Conservation (phyloP, 2,113 vertebrate species). For the Coptodon rendalli region DNA sequence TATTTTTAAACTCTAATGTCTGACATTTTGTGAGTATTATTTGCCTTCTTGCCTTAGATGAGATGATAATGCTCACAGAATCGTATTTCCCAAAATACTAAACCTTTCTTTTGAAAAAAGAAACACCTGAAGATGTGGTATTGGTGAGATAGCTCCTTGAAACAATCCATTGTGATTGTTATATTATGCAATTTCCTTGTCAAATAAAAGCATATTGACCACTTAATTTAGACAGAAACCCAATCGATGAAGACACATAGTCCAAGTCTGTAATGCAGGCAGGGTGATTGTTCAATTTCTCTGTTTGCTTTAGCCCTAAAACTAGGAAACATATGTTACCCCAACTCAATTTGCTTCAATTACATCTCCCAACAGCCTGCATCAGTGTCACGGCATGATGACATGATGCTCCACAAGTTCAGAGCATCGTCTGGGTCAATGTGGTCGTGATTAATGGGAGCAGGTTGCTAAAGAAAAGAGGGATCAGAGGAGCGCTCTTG, state of each 20-base stretch:
- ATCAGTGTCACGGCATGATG: background rate
- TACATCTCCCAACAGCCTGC: slow-evolving; percentile 23
- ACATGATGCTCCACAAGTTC: background rate
- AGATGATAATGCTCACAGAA: background rate
- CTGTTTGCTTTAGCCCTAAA: background rate
- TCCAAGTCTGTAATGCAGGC: background rate
- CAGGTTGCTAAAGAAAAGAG: background rate
- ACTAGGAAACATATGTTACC: slow-evolving; percentile 34
- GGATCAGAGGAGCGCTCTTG: background rate
- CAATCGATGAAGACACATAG: background rate
- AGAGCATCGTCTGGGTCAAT: background rate
- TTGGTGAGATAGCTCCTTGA: background rate
- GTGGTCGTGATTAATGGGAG: background rate
- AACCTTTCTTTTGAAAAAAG: background rate
- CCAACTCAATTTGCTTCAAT: slow-evolving; percentile 28
- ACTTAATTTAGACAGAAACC: background rate
- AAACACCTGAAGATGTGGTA: background rate
- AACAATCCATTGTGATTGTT: background rate
- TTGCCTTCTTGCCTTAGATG: background rate
- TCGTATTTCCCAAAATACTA: background rate
- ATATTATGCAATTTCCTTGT: background rate
- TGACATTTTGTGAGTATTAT: background rate
- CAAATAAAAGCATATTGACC: background rate
- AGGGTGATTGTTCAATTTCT: background rate
- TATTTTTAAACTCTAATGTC: background rate